These are phyloP conservation scores for Callorhinus ursinus DNA, from an alignment of 2,113 vertebrate species.

Conservation along the genomic window DNA sequence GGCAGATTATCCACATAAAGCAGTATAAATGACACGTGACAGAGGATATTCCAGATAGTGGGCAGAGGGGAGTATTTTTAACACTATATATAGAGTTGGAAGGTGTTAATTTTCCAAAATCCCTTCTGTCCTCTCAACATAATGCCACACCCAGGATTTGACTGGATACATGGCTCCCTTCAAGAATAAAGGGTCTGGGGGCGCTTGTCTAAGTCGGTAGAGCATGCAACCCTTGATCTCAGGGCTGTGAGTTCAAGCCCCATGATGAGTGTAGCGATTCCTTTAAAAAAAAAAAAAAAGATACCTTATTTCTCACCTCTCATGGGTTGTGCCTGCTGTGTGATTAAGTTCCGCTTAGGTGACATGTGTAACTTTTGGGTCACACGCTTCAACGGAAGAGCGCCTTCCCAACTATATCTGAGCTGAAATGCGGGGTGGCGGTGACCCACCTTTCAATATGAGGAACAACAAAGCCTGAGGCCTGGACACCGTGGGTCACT, in stretches of 20 bases:
- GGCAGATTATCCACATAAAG: not conserved
- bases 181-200: not conserved
- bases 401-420: rapidly evolving
- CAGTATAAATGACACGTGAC: not conserved
- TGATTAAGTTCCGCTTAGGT: not conserved
- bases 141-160: not conserved
- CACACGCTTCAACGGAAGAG: not conserved
- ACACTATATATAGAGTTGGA: not conserved
- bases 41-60: not conserved
- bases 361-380: not conserved
- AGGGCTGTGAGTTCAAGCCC: not conserved
- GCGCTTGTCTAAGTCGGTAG: not conserved
- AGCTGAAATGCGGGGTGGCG: not conserved
- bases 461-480: not conserved
- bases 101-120: not conserved
- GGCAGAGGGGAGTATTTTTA: not conserved
- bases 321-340: not conserved
- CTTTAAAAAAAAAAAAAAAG: not conserved
- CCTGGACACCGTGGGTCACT: not conserved
- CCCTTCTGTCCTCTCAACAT: not conserved
- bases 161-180: not conserved
- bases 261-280: not conserved
- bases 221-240: not conserved
- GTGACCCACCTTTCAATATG: not conserved
- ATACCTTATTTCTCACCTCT: not conserved